Percentiles rank a stretch among this genome's conserved stretches.
These are phyloP conservation scores for Orthochromis indermauri DNA, from an alignment of 2,113 vertebrate species.

Conservation along the genomic window DNA sequence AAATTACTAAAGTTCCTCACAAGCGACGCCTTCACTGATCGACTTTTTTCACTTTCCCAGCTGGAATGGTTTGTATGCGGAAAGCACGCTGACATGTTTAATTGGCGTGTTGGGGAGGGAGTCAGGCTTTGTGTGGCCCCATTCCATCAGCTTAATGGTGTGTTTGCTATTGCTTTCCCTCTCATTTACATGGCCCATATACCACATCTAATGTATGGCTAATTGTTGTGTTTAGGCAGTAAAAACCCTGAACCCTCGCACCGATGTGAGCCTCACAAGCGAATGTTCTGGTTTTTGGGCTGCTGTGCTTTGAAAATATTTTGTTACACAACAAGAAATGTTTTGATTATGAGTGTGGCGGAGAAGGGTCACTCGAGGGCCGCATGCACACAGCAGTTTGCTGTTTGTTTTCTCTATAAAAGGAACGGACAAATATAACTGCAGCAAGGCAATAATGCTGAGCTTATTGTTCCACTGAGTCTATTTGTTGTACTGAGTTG, in stretches of 20 bases:
- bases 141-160: constrained; percentile 52
- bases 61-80: neutral
- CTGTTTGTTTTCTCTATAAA: constrained; percentile 25
- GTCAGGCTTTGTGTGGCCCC: neutral
- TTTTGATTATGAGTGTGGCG: constrained; percentile 19
- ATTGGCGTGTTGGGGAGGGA: constrained; percentile 11
- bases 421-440: constrained; percentile 23
- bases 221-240: constrained; percentile 52
- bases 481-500: neutral
- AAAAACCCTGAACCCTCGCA: neutral
- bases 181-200: constrained; percentile 53
- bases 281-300: neutral
- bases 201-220: constrained; percentile 37
- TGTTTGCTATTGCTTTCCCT: constrained; percentile 37
- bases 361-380: constrained; percentile 5
- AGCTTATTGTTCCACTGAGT: constrained; percentile 15
- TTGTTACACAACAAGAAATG: neutral
- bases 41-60: neutral
- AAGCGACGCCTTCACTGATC: neutral
- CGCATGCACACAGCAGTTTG: neutral
- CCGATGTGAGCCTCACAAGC: neutral
- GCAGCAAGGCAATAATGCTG: neutral
- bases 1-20: neutral
- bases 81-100: constrained; percentile 10
- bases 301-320: constrained; percentile 11